Base-by-base conservation (phyloP, 2,797 vertebrate species). In the Spatula versicolor region DNA sequence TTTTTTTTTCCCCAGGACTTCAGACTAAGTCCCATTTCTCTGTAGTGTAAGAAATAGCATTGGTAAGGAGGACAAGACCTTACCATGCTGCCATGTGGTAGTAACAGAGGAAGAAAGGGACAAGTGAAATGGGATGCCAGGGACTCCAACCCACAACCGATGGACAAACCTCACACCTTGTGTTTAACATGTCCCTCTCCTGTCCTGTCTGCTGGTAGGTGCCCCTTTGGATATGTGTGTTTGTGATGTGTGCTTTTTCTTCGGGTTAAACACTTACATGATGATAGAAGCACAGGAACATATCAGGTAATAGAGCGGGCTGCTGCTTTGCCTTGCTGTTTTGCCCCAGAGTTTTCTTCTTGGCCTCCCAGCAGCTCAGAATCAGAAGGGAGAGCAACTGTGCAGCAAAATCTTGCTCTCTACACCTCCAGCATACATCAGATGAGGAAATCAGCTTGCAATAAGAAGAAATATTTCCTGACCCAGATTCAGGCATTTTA, bases 381-480 rank as follows among this genome's bases (percentile, higher is more conserved):
- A 78, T 43, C 33, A 66, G 69, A 62, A 71, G 15, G 35, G 4
- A 83, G 55, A 75, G 22, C 48, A 80, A 11, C n/a, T 37, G 30
- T 21, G 62, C 39, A 55, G 68, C 0, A 5, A 11, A 22, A 19
- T 21, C 59, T 76, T 43, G 35, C 33, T 88, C 73, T 67, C 83
- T 50, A 82, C 92, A 95, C 92, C 85, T 93, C 73, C 76, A 81
- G 67, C n/a, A 3, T 6, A 8, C 31, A 41, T 66, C 56, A 81
- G 55, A 48, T 25, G 41, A 39, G 45, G 79, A 88, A 87, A 88
- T 75, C 72, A 78, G 69, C 68, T 50, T 75, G 55, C 83, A 91
- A 52, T 48, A 71, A 69, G 33, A 55, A 92, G 80, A 96, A 96
- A 79, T 91, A 91, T 92, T 95, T 93, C 93, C 80, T 94, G 92